A percentile compares a stretch with the other conserved stretches of the same genome.
These are phyloP conservation scores for Gorsachius goisagi DNA, from an alignment of 2,113 vertebrate species.

Conservation along the genomic window DNA sequence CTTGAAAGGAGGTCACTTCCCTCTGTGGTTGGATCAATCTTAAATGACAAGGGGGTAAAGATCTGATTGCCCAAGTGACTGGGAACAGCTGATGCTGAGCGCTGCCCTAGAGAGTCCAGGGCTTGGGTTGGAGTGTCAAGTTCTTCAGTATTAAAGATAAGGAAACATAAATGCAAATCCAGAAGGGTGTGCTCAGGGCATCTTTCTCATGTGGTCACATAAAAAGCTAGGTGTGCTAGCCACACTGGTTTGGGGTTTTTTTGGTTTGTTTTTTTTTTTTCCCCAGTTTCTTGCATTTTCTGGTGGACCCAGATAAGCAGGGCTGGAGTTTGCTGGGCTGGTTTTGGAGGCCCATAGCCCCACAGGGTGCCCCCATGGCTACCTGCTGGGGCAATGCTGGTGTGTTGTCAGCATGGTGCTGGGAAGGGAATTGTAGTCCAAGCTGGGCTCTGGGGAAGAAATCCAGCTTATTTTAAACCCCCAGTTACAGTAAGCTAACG, in stretches of 20 bases:
- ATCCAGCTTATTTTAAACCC: background rate
- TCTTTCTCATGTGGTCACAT: background rate
- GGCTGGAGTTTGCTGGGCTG: background rate
- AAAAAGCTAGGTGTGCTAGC: background rate
- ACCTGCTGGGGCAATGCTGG: background rate
- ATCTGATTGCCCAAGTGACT: background rate
- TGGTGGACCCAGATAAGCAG: too few species aligned
- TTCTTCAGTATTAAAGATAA: background rate
- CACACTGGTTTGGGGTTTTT: background rate
- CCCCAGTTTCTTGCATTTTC: background rate
- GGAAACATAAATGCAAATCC: background rate
- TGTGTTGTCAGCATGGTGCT: background rate
- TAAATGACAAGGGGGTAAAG: background rate
- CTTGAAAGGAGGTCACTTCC: background rate
- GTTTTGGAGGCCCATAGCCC: background rate
- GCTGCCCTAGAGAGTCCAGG: background rate
- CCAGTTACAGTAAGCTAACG: fast-evolving
- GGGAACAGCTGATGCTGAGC: background rate
- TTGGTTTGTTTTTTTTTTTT: too few species aligned
- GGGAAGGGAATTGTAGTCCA: background rate
- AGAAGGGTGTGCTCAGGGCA: background rate
- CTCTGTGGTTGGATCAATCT: background rate
- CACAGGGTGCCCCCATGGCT: background rate
- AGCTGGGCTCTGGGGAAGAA: background rate
- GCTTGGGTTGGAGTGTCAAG: background rate